Evolutionary conservation across 2,888 invertebrate genomes (phyloP).

Genomic region (Drosophila nr. fundita): DNA sequence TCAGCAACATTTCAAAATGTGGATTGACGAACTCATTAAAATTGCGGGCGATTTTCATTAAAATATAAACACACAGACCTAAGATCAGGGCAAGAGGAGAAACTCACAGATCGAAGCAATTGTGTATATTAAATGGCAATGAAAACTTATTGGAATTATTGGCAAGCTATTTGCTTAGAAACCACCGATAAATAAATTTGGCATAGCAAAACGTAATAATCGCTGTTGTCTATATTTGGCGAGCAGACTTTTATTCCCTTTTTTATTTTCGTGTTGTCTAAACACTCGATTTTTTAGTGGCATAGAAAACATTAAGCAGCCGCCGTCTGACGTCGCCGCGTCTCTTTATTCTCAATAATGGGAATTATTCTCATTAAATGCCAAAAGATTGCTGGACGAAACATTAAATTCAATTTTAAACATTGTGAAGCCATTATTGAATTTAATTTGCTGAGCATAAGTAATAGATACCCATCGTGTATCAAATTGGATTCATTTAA

Average conservation of each 20-base stretch:
- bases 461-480: not conserved
- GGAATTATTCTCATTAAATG: conserved; percentile 11
- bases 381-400: conserved; percentile 29
- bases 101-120: not conserved
- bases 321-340: conserved; percentile 25
- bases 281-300: conserved; percentile 66
- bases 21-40: not conserved
- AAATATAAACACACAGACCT: conserved; percentile 7
- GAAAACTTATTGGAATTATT: conserved; percentile 4
- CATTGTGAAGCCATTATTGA: conserved; percentile 43
- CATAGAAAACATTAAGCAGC: conserved; percentile 62
- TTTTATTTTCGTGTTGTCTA: conserved; percentile 31
- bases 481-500: not conserved
- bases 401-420: conserved; percentile 46
- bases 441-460: not conserved
- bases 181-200: conserved; percentile 9
- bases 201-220: conserved; percentile 62
- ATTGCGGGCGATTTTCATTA: not conserved
- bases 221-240: conserved; percentile 55
- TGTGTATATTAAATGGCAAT: conserved; percentile 18
- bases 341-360: not conserved
- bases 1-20: conserved; percentile 10
- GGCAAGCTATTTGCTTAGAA: conserved; percentile 1
- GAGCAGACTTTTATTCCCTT: conserved; percentile 18
- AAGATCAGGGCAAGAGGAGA: not conserved